These are phyloP conservation scores for Elgonia sp. DNA, from an alignment of 2,888 invertebrate species.

Conservation along the genomic window DNA sequence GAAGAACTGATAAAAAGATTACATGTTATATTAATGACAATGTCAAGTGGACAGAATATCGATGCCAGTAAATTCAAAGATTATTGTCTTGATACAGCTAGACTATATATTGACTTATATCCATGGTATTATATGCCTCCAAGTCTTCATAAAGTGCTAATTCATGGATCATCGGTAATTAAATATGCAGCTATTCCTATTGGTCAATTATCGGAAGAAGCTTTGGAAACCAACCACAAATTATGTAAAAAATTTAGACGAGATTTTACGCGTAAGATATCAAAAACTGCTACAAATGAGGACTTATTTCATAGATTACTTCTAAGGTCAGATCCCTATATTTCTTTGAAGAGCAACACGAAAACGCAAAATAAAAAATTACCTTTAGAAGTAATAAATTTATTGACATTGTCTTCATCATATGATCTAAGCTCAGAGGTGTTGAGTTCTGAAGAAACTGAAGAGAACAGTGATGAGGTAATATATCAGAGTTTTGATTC, in stretches of 20 bases:
- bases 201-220: constrained; percentile 39
- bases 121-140: no score
- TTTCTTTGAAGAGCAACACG: no score
- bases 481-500: no score
- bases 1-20: constrained; percentile 4
- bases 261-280: not conserved
- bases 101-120: constrained; percentile 28
- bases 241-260: constrained; percentile 10
- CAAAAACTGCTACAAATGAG: not conserved
- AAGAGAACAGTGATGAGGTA: no score
- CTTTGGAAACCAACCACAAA: constrained; percentile 32
- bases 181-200: constrained; percentile 5
- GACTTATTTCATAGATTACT: constrained; percentile 2
- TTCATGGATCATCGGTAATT: constrained; percentile 41
- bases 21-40: constrained; percentile 17
- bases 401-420: no score
- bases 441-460: no score
- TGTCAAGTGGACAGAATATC: constrained; percentile 26
- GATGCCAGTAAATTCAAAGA: not conserved
- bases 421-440: no score
- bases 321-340: constrained; percentile 4
- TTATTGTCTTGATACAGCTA: constrained; percentile 17
- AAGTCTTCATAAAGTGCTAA: constrained; percentile 41
- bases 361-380: no score
- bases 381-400: no score